Evolutionary conservation across 1,140 invertebrate genomes (phyloP), one percentile per base, ranked within the genome.

Genomic region (Heliconius hermathena): DNA sequence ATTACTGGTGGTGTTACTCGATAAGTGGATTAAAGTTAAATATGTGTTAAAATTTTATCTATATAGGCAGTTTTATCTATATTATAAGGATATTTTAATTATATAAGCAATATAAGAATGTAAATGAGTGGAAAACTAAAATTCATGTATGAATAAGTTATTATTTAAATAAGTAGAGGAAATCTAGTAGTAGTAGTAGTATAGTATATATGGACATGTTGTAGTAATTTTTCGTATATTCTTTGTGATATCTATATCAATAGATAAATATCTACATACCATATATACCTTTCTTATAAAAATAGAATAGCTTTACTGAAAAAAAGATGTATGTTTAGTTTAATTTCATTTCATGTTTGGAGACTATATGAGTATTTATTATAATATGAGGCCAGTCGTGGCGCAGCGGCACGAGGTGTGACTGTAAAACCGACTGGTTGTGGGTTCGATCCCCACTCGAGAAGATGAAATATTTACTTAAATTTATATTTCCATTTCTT

Each of bases 1-100:
- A 60, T 73, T 60, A 46, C 11, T 72, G 60, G 22, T 66, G 60
- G 60, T 26, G 60, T 22, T 26, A 66, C 26, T 66, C 22, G 57
- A 66, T 66, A 66, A 26, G 29, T 66, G 60, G 60, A 66, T 66
- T 66, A 66, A 66, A 66, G 22, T 66, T 66, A 29, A 66, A 66
- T 29, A 66, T 22, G 60, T 66, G 60, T 66, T 66, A 66, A 66
- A 66, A 66, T 66, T 26, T 66, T 29, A 66, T 66, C 60, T 66
- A 66, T 66, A 26, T 29, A 66, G 60, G 26, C 60, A 22, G 22
- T 33, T 33, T 33, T 33, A 33, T 66, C 26, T 16, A 66, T 66
- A 66, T 29, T 66, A 66, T 66, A 66, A 66, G 9, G 60, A 26
- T 66, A 29, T 29, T 66, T 66, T 66, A 66, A 66, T 66, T 66